A percentile compares a stretch with the other conserved stretches of the same genome.
Evolutionary conservation across 1,140 invertebrate species (phyloP).

Genomic region (Pemphigus obesinymphae): DNA sequence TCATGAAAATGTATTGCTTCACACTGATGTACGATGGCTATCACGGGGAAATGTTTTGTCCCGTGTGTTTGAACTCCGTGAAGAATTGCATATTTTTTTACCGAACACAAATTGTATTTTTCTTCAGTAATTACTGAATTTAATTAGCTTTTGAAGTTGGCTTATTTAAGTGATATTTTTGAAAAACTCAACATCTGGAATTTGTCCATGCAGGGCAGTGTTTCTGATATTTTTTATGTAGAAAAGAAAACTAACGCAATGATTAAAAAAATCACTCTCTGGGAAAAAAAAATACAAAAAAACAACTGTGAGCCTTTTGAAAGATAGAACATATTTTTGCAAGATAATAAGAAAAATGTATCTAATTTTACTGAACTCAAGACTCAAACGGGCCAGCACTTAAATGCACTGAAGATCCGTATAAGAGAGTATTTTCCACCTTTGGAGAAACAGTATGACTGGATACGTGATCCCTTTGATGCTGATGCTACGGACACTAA

Average conservation of each 20-base stretch:
- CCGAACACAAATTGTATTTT: too few species aligned
- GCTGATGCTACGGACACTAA: conserved; percentile 7
- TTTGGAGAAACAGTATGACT: conserved; percentile 10
- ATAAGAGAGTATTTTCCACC: conserved; percentile 7
- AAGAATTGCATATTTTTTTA: too few species aligned
- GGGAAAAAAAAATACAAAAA: conserved; percentile 17
- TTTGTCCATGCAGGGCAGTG: too few species aligned
- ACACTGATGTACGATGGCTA: too few species aligned
- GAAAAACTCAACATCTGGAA: too few species aligned
- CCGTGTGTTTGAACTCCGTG: too few species aligned
- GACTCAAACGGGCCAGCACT: background rate
- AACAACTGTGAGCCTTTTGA: background rate
- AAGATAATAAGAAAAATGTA: conserved; percentile 13
- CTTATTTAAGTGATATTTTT: too few species aligned
- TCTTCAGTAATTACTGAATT: too few species aligned
- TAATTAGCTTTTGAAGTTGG: too few species aligned
- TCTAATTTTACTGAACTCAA: conserved; percentile 2
- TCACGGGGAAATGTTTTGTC: too few species aligned
- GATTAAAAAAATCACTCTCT: background rate
- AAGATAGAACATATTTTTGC: conserved; percentile 18
- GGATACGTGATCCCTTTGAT: conserved; percentile 4
- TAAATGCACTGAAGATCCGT: conserved; percentile 12
- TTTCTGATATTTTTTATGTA: too few species aligned
- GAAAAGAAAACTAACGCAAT: conserved; percentile 9
- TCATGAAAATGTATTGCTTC: too few species aligned